Percentiles rank a stretch among this genome's conserved stretches.
phyloP scores from a whole-genome alignment of 2,113 vertebrate species.

The Parus major region DNA sequence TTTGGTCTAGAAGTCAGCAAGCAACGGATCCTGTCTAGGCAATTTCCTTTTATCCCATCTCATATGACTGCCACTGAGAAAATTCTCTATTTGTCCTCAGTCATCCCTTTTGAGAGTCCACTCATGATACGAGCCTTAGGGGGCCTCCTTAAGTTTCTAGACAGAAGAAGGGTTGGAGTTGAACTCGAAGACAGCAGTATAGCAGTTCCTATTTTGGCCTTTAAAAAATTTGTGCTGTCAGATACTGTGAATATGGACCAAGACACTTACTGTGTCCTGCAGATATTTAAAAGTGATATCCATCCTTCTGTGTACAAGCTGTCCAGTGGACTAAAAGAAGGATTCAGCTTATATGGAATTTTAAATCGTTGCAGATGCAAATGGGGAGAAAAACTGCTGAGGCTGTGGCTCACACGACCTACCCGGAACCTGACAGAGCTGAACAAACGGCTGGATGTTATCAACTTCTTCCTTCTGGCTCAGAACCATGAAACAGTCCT shows the following conservation, averaged over 20 bases:
- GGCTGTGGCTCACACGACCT: slow-evolving; percentile 91
- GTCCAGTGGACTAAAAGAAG: slow-evolving; percentile 91
- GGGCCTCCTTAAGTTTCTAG: slow-evolving; percentile 91
- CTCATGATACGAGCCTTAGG: slow-evolving; percentile 89
- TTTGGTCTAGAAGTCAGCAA: slow-evolving; percentile 92
- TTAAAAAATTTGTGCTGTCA: slow-evolving; percentile 83
- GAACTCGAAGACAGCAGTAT: slow-evolving; percentile 88
- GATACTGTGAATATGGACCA: slow-evolving; percentile 79
- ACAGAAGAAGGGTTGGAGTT: slow-evolving; percentile 89
- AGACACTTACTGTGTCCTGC: slow-evolving; percentile 82
- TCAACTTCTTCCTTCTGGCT: slow-evolving; percentile 88
- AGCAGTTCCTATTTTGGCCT: slow-evolving; percentile 88
- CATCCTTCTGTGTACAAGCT: slow-evolving; percentile 97
- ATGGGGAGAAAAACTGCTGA: slow-evolving; percentile 79
- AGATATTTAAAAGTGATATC: slow-evolving; percentile 95
- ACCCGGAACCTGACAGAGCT: slow-evolving; percentile 83
- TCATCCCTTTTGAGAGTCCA: slow-evolving; percentile 88
- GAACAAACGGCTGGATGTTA: slow-evolving; percentile 88
- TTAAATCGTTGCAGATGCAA: slow-evolving; percentile 81
- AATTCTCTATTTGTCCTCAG: slow-evolving; percentile 88
- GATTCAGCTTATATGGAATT: slow-evolving; percentile 92
- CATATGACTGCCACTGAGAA: slow-evolving; percentile 85
- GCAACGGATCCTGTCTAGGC: slow-evolving; percentile 87
- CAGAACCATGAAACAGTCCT: slow-evolving; percentile 83
- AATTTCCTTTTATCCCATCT: slow-evolving; percentile 85